These are phyloP conservation scores for Phalacrocorax carbo DNA, from an alignment of 2,113 vertebrate species.

Conservation along the genomic window DNA sequence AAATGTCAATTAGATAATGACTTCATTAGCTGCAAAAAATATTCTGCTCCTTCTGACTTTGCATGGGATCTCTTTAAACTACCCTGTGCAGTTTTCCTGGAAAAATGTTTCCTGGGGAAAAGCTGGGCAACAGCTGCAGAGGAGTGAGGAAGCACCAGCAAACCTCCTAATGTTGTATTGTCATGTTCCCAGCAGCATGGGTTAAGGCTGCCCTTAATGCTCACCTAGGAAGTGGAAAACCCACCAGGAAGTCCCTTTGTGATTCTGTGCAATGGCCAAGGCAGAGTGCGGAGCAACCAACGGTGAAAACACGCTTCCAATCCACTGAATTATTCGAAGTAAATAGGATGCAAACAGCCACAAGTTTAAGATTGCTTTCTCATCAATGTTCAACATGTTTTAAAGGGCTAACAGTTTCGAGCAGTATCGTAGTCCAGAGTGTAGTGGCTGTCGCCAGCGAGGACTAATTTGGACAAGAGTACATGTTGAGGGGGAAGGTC, in stretches of 20 bases:
- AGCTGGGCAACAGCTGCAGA: neutral
- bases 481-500: neutral
- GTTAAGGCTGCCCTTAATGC: neutral
- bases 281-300: neutral
- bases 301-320: neutral
- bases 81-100: neutral
- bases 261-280: neutral
- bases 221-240: too few species aligned
- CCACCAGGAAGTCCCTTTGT: neutral
- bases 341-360: neutral
- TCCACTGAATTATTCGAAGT: neutral
- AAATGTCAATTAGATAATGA: neutral
- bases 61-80: neutral
- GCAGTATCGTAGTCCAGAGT: neutral
- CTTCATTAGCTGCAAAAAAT: neutral
- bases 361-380: neutral
- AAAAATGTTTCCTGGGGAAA: neutral
- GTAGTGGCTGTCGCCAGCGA: neutral
- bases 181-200: accelerated
- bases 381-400: neutral
- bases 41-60: neutral
- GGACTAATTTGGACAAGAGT: neutral
- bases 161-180: neutral
- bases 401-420: neutral
- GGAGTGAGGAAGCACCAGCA: neutral